A percentile compares a stretch with the other conserved stretches of the same genome.
Evolutionary conservation across 2,888 invertebrate species (phyloP).

Genomic region (Tipula confusa): DNA sequence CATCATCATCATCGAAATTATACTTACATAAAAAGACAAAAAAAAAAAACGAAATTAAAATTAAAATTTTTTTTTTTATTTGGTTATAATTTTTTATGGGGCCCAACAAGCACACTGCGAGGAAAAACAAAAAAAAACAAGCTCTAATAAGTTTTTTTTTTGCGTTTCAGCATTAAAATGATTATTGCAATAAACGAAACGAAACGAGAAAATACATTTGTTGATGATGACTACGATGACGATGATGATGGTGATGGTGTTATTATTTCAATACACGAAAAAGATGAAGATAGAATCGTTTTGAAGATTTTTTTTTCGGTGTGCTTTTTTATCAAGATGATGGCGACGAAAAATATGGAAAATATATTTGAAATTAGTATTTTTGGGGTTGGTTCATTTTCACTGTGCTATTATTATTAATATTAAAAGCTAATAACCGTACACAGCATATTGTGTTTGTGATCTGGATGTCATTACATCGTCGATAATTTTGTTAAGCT

Average conservation of each 20-base stretch:
- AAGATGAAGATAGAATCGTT: neutral
- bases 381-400: neutral
- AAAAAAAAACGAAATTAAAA: neutral
- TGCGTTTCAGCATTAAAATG: neutral
- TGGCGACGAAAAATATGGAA: neutral
- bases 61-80: neutral
- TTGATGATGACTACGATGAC: neutral
- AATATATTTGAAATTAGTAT: neutral
- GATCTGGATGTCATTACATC: neutral
- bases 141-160: neutral
- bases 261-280: neutral
- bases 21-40: slow-evolving; percentile 8
- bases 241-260: neutral
- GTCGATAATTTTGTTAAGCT: neutral
- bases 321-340: neutral
- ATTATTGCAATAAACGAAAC: slow-evolving; percentile 20
- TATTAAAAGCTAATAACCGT: slow-evolving; percentile 6
- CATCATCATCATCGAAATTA: neutral
- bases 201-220: slow-evolving; percentile 1
- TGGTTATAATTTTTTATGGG: neutral
- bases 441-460: neutral
- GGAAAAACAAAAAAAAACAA: no score
- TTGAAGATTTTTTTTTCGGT: neutral
- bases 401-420: neutral
- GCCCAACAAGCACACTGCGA: neutral